Evolutionary conservation across 2,113 vertebrate genomes (phyloP).

Genomic region (Theristicus caerulescens): DNA sequence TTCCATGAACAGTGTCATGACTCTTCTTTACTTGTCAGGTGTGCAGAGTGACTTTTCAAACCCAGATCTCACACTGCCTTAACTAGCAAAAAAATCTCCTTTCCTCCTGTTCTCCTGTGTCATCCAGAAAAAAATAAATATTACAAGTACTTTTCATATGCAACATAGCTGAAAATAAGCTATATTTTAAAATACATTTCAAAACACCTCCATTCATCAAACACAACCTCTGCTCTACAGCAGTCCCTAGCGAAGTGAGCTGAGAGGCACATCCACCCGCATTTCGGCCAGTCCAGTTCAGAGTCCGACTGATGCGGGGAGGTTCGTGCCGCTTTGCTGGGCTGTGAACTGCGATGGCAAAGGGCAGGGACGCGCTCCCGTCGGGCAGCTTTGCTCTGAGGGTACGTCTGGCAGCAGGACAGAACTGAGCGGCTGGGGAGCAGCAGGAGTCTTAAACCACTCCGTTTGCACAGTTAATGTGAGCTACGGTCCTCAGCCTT

Average conservation of each 20-base stretch:
- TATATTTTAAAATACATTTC: neutral
- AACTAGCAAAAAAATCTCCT: neutral
- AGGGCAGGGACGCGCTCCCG: fast-evolving
- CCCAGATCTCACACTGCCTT: neutral
- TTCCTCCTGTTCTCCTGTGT: neutral
- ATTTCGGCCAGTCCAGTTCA: neutral
- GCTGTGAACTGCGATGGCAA: fast-evolving
- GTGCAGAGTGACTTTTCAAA: neutral
- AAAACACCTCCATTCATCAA: neutral
- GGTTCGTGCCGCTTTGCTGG: neutral
- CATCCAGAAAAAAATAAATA: neutral
- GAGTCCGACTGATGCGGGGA: fast-evolving
- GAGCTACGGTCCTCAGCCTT: neutral
- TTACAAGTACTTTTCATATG: neutral
- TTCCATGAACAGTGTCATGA: neutral
- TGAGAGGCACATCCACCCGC: fast-evolving
- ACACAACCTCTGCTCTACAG: neutral
- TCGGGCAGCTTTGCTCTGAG: neutral
- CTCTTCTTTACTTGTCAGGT: neutral
- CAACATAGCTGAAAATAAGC: neutral
- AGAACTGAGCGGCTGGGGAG: neutral
- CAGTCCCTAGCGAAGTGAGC: neutral
- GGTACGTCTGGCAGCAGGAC: neutral
- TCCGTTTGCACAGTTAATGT: neutral
- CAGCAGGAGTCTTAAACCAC: neutral